Evolutionary conservation across 2,797 vertebrate genomes (phyloP).

Genomic region (Vireo griseus): DNA sequence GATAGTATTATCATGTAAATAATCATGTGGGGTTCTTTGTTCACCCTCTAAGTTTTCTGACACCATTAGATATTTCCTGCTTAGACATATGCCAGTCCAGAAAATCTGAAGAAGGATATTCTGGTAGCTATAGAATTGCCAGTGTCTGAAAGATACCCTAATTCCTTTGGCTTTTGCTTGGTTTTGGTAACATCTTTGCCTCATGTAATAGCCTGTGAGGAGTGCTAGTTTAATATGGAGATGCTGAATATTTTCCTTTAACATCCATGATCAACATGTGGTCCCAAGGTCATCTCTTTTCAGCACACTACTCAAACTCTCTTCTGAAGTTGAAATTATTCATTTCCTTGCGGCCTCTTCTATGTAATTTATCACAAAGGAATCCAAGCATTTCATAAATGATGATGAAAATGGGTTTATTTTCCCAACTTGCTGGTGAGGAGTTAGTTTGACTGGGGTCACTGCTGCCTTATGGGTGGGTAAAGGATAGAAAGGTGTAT

Average conservation of each 20-base stretch:
- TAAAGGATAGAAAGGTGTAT: background rate
- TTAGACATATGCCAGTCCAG: background rate
- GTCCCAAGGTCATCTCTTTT: conserved; percentile 1
- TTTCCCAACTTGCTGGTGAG: background rate
- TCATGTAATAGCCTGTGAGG: background rate
- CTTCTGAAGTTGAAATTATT: conserved; percentile 1
- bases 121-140: background rate
- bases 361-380: conserved; percentile 14
- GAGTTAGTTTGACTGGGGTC: background rate
- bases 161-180: background rate
- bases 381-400: conserved; percentile 25
- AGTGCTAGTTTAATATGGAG: background rate
- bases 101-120: background rate
- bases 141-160: background rate
- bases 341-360: conserved; percentile 1
- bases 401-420: conserved; percentile 21
- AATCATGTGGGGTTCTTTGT: background rate
- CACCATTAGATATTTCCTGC: background rate
- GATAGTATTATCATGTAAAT: background rate
- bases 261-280: background rate
- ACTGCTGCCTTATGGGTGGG: background rate
- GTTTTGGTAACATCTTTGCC: background rate
- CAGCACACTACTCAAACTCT: conserved; percentile 8
- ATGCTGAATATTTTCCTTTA: background rate
- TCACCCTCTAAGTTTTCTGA: background rate